Evolutionary conservation across 2,888 invertebrate genomes (phyloP).

Genomic region (Ornithoptera alexandrae): DNA sequence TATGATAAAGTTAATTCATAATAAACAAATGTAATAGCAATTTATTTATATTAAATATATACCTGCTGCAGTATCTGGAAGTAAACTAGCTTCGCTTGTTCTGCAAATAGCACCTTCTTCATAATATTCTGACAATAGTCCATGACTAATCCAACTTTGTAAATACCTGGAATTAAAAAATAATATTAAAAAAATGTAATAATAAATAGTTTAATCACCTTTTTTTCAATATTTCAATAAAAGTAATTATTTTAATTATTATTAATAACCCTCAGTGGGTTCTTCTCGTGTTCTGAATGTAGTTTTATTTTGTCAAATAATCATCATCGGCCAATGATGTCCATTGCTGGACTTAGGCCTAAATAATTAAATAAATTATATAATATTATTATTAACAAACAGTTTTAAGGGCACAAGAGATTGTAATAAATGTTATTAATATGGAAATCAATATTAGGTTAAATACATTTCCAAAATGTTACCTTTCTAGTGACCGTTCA

Average conservation of each 20-base stretch:
- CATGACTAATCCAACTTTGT: conserved; percentile 86
- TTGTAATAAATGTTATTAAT: too few relatives aligned
- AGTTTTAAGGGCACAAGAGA: too few relatives aligned
- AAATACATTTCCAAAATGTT: conserved; percentile 16
- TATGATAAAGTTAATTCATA: conserved; percentile 20
- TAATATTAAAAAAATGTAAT: not conserved
- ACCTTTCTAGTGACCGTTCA: conserved; percentile 92
- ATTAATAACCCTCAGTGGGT: too few relatives aligned
- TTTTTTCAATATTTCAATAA: too few relatives aligned
- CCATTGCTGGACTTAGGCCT: too few relatives aligned
- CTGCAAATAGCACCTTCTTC: conserved; percentile 92
- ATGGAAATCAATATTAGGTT: too few relatives aligned
- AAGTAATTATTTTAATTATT: too few relatives aligned
- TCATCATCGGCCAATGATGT: too few relatives aligned
- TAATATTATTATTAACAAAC: too few relatives aligned
- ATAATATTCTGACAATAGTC: conserved; percentile 85
- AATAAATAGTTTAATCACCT: not conserved
- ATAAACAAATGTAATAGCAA: not conserved
- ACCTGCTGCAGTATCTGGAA: conserved; percentile 94
- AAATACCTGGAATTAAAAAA: conserved; percentile 78
- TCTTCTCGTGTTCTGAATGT: too few relatives aligned
- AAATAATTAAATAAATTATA: too few relatives aligned
- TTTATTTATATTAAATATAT: conserved; percentile 32
- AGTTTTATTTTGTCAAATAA: too few relatives aligned
- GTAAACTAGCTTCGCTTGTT: conserved; percentile 88